Base-by-base conservation (phyloP, 2,113 vertebrate species). In the Salvator merianae region DNA sequence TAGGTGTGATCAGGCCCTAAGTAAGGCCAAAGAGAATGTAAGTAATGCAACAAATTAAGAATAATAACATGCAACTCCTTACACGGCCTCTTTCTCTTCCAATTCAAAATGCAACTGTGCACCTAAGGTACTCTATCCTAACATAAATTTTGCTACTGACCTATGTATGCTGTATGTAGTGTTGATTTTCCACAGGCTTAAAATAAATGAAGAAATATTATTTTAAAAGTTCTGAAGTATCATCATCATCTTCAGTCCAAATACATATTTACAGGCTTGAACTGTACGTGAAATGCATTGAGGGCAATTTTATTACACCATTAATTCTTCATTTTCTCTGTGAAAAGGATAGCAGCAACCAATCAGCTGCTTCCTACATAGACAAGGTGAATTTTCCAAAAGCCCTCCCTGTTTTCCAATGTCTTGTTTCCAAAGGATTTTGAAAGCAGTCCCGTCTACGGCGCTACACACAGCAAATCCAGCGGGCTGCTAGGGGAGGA, bases 21-120 rank as follows among this genome's bases (percentile, higher is more conserved):
- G 86, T 77, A 81, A 79, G 84, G 87, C 78, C 88, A 85, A 79
- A 34, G 24, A 77, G 9, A 38, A 62, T 81, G 53, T 40, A 30
- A 81, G 47, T 32, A 40, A 81, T 36, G 7, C 16, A 81, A 55
- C 32, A 70, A 22, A 71, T n/a, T 81, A 28, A 65, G 71, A 65
- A 74, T 26, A n/a, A 20, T 28, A 77, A 10, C 26, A 28, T 73
- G 30, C 36, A 28, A 1, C 30, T 63, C 40, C 18, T 76, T n/a
- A 34, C 30, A 47, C 1, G 10, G 2, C 4, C 16, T 30, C 18
- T 24, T 30, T 4, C 6, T n/a, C 30, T 32, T 63, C 12, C 43
- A 36, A 32, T 63, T 3, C 30, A 82, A 73, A 74, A 7, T 16
- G 30, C 10, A 72, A 73, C 8, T 32, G 13, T 9, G 20, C 7